Evolutionary conservation across 2,113 vertebrate species (phyloP).

Genomic region (Brachirus orientalis): DNA sequence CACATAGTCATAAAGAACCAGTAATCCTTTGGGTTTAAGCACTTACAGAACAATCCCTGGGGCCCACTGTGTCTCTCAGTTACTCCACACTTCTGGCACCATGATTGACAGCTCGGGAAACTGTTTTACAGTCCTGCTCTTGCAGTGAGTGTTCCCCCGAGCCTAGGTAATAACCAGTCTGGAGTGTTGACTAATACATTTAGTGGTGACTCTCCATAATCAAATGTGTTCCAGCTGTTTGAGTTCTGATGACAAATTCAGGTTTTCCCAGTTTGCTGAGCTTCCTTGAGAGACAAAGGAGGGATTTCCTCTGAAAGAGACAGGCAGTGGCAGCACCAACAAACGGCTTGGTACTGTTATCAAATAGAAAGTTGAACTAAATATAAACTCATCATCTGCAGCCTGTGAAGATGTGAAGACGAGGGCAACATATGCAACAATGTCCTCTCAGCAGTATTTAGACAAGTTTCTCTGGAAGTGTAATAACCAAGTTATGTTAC

Average conservation of each 20-base stretch:
- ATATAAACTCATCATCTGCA: conserved; percentile 60
- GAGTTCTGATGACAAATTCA: conserved; percentile 78
- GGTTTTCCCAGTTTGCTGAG: conserved; percentile 72
- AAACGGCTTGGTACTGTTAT: conserved; percentile 62
- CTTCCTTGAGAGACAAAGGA: conserved; percentile 83
- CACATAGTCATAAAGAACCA: conserved; percentile 70
- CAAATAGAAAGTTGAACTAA: conserved; percentile 62
- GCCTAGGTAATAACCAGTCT: conserved; percentile 63
- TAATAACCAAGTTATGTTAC: too few species aligned
- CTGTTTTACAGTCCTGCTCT: conserved; percentile 67
- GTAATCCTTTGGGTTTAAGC: conserved; percentile 68
- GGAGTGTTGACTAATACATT: conserved; percentile 74
- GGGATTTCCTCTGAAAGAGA: conserved; percentile 82
- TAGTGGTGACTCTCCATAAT: conserved; percentile 59
- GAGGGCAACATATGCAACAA: conserved; percentile 15
- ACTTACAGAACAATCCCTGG: conserved; percentile 60
- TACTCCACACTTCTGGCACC: conserved; percentile 63
- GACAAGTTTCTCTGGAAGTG: too few species aligned
- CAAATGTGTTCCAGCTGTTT: conserved; percentile 77
- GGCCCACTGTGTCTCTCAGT: conserved; percentile 60
- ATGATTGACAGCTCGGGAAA: conserved; percentile 74
- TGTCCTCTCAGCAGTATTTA: conserved; percentile 11
- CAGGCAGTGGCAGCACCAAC: conserved; percentile 74
- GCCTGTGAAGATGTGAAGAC: conserved; percentile 20
- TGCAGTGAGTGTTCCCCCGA: conserved; percentile 66